Conservation (phyloP, 2,113 vertebrate species). For the Lagopus leucura region DNA sequence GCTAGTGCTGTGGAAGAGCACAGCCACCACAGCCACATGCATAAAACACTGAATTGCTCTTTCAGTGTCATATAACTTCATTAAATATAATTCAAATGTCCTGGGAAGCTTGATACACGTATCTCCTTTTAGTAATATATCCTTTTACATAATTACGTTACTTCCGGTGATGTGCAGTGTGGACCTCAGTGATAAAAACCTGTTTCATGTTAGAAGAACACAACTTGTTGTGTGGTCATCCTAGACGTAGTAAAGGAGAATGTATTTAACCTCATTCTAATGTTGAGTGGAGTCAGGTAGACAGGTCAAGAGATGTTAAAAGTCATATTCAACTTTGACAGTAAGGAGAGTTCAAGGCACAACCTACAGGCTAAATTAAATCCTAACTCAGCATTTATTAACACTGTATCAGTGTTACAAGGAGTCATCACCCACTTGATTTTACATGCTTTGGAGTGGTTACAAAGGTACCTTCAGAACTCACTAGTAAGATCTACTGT, state of each 20-base stretch:
- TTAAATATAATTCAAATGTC: neutral
- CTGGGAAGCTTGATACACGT: neutral
- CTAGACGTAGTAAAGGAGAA: neutral
- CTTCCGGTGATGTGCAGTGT: neutral
- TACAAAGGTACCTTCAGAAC: neutral
- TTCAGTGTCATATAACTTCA: neutral
- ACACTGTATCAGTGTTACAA: neutral
- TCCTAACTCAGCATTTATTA: neutral
- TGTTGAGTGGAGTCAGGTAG: neutral
- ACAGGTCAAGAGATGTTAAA: conserved; percentile 18
- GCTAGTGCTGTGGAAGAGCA: neutral
- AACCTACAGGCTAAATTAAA: neutral
- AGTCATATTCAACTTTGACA: neutral
- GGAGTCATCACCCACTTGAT: neutral
- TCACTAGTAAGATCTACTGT: neutral
- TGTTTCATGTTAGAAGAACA: conserved; percentile 2
- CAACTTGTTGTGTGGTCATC: neutral
- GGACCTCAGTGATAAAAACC: conserved; percentile 1
- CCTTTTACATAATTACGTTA: neutral
- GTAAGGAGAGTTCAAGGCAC: neutral
- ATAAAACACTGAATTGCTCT: neutral
- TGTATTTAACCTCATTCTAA: neutral
- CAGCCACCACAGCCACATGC: neutral
- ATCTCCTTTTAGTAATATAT: conserved; percentile 26
- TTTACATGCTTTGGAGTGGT: neutral